Percentiles rank a stretch among this genome's conserved stretches.
phyloP scores from a whole-genome alignment of 2,113 vertebrate genomes.

The Nanorana parkeri region DNA sequence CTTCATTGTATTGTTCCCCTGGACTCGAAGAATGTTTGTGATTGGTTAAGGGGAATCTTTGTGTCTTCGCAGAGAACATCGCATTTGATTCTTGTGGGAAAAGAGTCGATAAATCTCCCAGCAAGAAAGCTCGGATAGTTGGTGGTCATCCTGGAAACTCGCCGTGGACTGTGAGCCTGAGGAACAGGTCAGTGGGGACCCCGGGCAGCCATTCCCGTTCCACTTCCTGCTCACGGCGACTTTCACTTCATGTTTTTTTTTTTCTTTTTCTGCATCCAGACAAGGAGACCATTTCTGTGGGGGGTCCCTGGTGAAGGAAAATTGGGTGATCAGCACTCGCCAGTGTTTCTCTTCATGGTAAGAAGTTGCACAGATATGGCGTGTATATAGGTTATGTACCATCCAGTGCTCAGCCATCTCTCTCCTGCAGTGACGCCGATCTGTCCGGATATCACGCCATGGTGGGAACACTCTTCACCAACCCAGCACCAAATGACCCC shows the following conservation, averaged over 20 bases:
- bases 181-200: slow-evolving; percentile 76
- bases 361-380: slow-evolving; percentile 6
- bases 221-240: not conserved
- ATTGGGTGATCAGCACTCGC: slow-evolving; percentile 94
- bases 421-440: slow-evolving; percentile 77
- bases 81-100: slow-evolving; percentile 88
- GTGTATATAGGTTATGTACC: not conserved
- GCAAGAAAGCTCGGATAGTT: slow-evolving; percentile 72
- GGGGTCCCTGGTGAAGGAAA: slow-evolving; percentile 87
- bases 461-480: slow-evolving; percentile 86
- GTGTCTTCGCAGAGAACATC: slow-evolving; percentile 69
- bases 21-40: no score
- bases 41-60: no score
- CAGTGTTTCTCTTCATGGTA: slow-evolving; percentile 97
- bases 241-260: not conserved
- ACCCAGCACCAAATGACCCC: slow-evolving; percentile 80
- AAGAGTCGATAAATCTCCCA: slow-evolving; percentile 70
- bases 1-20: no score
- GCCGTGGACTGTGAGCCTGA: slow-evolving; percentile 95
- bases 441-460: slow-evolving; percentile 84
- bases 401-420: not conserved
- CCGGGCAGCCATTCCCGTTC: no score
- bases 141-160: slow-evolving; percentile 89
- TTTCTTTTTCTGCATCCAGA: slow-evolving; percentile 65
- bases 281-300: slow-evolving; percentile 94